Evolutionary conservation across 2,888 invertebrate genomes (phyloP).

Genomic region (Parnassius mnemosyne): DNA sequence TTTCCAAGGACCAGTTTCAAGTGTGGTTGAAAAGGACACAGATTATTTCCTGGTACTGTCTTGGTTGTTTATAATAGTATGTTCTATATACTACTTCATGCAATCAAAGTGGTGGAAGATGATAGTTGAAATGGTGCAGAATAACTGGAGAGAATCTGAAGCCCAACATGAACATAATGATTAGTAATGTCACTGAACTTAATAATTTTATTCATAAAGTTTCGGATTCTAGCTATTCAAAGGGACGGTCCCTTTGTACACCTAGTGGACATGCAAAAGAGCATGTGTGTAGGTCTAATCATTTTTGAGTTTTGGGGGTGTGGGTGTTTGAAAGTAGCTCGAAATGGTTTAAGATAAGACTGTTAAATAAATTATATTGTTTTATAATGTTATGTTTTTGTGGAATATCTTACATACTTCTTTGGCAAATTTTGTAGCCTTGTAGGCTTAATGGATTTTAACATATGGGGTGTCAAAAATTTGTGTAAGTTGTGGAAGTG

Average conservation of each 20-base stretch:
- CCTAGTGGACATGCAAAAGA: no score
- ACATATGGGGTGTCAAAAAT: no score
- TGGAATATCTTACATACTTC: neutral
- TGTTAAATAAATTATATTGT: slow-evolving; percentile 23
- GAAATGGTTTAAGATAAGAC: slow-evolving; percentile 27
- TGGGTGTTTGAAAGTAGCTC: no score
- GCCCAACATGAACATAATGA: slow-evolving; percentile 90
- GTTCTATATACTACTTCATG: slow-evolving; percentile 87
- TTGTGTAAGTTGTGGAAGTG: no score
- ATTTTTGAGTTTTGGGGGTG: no score
- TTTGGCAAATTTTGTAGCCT: neutral
- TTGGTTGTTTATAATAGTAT: slow-evolving; percentile 91
- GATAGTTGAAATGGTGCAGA: slow-evolving; percentile 90
- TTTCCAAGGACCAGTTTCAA: slow-evolving; percentile 90
- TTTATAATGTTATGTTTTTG: slow-evolving; percentile 25
- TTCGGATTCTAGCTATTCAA: no score
- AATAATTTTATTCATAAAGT: no score
- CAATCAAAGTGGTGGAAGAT: slow-evolving; percentile 88
- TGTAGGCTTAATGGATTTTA: no score
- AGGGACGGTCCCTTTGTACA: no score
- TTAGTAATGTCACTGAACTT: slow-evolving; percentile 43
- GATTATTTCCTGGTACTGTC: slow-evolving; percentile 91
- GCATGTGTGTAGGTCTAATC: no score
- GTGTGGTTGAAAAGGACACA: slow-evolving; percentile 86
- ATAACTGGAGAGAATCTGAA: slow-evolving; percentile 93